Conservation (phyloP, 1,140 invertebrate species). For the Drosophila subpulchrella region DNA sequence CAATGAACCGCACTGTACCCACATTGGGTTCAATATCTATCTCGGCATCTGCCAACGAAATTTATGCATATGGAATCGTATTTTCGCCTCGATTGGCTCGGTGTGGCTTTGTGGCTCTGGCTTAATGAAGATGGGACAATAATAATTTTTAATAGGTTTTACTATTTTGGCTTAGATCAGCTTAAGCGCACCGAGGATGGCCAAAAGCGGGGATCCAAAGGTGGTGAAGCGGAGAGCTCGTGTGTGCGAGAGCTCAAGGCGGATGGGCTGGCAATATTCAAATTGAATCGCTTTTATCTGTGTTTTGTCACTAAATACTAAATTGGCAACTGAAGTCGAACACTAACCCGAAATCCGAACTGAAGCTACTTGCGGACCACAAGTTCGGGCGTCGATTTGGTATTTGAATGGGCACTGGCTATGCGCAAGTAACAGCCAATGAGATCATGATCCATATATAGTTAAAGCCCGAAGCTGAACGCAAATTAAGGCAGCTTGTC, state of each 20-base stretch:
- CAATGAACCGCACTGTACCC: conserved; percentile 20
- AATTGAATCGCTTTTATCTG: conserved; percentile 75
- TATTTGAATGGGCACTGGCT: conserved; percentile 59
- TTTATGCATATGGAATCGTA: conserved; percentile 73
- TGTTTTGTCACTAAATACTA: conserved; percentile 75
- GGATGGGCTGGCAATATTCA: conserved; percentile 63
- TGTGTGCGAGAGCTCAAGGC: conserved; percentile 26
- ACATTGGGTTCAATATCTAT: conserved; percentile 35
- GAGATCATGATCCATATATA: conserved; percentile 76
- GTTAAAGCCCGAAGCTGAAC: conserved; percentile 24
- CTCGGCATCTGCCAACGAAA: conserved; percentile 25
- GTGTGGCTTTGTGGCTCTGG: conserved; percentile 41
- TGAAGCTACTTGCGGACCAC: conserved; percentile 57
- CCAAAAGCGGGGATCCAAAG: neutral
- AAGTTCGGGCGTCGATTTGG: conserved; percentile 16
- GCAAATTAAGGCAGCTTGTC: conserved; percentile 40
- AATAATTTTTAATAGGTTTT: conserved; percentile 77
- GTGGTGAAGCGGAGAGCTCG: neutral
- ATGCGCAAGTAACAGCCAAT: conserved; percentile 52
- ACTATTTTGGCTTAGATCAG: conserved; percentile 65
- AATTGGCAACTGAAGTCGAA: conserved; percentile 75
- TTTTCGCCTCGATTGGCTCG: conserved; percentile 52
- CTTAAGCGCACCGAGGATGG: conserved; percentile 30
- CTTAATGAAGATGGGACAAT: conserved; percentile 74
- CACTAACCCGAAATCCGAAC: conserved; percentile 50